phyloP scores from a whole-genome alignment of 2,797 vertebrate genomes.

The Hephaestus fuliginosus region DNA sequence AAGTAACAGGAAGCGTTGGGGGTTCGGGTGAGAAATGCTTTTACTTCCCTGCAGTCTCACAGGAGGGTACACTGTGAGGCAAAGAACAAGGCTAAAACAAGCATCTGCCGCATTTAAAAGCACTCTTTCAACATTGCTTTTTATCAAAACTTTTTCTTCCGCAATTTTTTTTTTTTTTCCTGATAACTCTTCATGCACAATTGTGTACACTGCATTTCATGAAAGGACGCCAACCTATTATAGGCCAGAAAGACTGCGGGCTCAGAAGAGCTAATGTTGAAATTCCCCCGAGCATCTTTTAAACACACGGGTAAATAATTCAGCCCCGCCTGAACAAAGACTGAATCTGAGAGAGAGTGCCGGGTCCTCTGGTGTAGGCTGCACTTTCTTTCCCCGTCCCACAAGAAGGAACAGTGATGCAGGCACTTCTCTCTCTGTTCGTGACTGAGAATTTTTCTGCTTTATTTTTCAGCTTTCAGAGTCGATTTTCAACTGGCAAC shows the following conservation, averaged over 20 bases:
- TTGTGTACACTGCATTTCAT: slow-evolving; percentile 41
- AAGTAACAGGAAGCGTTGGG: slow-evolving; percentile 52
- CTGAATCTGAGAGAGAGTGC: slow-evolving; percentile 60
- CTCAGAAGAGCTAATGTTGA: slow-evolving; percentile 63
- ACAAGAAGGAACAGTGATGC: slow-evolving; percentile 67
- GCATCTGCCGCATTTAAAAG: slow-evolving; percentile 58
- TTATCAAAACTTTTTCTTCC: slow-evolving; percentile 38
- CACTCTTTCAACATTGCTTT: slow-evolving; percentile 43
- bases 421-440: slow-evolving; percentile 51
- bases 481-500: slow-evolving; percentile 27
- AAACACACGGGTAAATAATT: slow-evolving; percentile 83
- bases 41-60: slow-evolving; percentile 52
- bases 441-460: slow-evolving; percentile 38
- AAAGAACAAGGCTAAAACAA: slow-evolving; percentile 65
- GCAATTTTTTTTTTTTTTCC: not conserved
- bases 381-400: slow-evolving; percentile 69
- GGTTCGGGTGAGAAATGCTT: slow-evolving; percentile 49
- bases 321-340: slow-evolving; percentile 77
- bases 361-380: slow-evolving; percentile 55
- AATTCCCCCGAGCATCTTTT: slow-evolving; percentile 74
- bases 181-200: slow-evolving; percentile 63
- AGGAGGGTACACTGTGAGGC: slow-evolving; percentile 50
- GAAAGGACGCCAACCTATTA: slow-evolving; percentile 58
- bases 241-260: slow-evolving; percentile 45
- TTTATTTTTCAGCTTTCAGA: slow-evolving; percentile 51